A percentile compares a stretch with the other conserved stretches of the same genome.
These are phyloP conservation scores for Ceratina calcarata DNA, from an alignment of 1,140 invertebrate species.

Conservation along the genomic window DNA sequence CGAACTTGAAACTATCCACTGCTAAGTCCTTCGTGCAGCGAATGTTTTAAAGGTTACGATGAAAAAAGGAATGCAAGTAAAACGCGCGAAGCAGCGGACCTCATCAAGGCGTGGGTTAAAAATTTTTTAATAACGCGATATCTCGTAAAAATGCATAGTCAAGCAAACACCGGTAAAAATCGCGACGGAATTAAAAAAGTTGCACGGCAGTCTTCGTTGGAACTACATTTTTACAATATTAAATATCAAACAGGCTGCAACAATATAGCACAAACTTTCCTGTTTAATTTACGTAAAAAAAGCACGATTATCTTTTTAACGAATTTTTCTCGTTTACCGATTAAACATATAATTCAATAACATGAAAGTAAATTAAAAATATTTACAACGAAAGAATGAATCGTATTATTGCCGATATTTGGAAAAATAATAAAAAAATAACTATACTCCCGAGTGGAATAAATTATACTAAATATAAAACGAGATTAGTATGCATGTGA, in stretches of 20 bases:
- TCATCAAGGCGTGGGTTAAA: not conserved
- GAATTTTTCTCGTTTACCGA: no score
- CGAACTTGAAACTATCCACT: not conserved
- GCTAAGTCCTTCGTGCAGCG: not conserved
- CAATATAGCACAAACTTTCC: not conserved
- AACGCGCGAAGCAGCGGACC: no score
- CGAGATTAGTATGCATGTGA: no score
- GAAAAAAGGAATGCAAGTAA: not conserved
- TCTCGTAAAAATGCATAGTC: not conserved
- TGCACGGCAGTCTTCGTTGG: not conserved
- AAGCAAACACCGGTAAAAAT: conserved; percentile 13
- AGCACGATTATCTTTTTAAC: not conserved
- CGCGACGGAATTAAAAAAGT: conserved; percentile 28
- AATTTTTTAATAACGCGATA: conserved; percentile 39
- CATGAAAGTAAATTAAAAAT: not conserved
- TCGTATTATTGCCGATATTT: no score
- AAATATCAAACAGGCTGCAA: not conserved
- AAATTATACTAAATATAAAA: no score
- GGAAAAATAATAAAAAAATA: no score
- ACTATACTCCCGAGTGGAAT: no score
- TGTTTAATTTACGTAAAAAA: not conserved
- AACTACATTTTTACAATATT: not conserved
- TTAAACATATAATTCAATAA: no score
- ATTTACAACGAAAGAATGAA: no score
- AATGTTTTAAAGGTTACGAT: not conserved